Evolutionary conservation across 2,888 invertebrate species (phyloP), one percentile per base, ranked within the genome.

Genomic region (Xestia xanthographa): DNA sequence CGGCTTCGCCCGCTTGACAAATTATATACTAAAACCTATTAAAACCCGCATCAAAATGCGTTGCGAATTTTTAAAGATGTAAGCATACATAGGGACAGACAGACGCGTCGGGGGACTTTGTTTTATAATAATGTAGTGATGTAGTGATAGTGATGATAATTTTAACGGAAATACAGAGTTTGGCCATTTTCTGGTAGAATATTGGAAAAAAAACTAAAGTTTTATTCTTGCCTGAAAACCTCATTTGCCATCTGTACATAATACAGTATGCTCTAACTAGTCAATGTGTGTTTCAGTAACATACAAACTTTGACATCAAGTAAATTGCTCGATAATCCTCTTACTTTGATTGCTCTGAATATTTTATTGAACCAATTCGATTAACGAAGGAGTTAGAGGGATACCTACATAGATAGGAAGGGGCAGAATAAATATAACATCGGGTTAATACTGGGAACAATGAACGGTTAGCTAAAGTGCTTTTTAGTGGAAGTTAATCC

Each of bases 291-390:
- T 67, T 67, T 14, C 26, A 63, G 20, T 22, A 63, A 66, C 53
- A 58, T 17, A 22, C 9, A 72, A 86, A 85, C 79, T 85, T 80
- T n/a, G 22, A 50, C 68, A 79, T 83, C 50, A 80, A 79, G 78
- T 70, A 81, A 73, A 88, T 85, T 80, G 74, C 9, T 82, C 34
- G 66, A 82, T 72, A 79, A 83, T 67, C 85, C 87, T 85, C 81
- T 86, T 85, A 83, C 82, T 73, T 72, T 85, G 87, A 90, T 90
- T 88, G 84, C 48, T 8, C 70, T 90, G 87, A 90, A 91, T 90
- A 89, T 88, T 90, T 90, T 85, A 91, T 84, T 76, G 71, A 65
- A 68, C 38, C 73, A 73, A 82, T 84, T 82, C 70, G 83, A 85
- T 86, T 84, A 88, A 71, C 50, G 66, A 79, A 80, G 60, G 80